A percentile compares a stretch with the other conserved stretches of the same genome.
phyloP scores from a whole-genome alignment of 2,888 invertebrate genomes.

The Timema podura region DNA sequence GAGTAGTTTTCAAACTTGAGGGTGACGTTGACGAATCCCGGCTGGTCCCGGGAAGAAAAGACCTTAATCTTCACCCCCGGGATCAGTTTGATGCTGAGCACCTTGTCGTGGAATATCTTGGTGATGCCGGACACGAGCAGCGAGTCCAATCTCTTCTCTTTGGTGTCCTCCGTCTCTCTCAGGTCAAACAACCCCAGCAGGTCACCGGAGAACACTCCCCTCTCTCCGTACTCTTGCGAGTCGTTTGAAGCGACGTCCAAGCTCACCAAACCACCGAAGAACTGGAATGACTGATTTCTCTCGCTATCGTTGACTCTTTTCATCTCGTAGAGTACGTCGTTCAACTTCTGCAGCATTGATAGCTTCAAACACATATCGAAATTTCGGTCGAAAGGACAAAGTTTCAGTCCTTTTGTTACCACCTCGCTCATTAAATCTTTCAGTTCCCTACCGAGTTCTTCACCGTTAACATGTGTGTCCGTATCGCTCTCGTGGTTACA shows the following conservation, averaged over 20 bases:
- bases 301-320: not conserved
- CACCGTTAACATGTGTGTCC: too few relatives aligned
- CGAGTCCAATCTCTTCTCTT: not conserved
- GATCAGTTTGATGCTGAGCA: conserved; percentile 14
- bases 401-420: too few relatives aligned
- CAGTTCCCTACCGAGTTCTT: too few relatives aligned
- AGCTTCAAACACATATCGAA: conserved; percentile 24
- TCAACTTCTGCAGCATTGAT: conserved; percentile 16
- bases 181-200: too few relatives aligned
- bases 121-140: conserved; percentile 13
- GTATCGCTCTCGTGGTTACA: too few relatives aligned
- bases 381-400: not conserved
- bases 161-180: not conserved
- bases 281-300: conserved; percentile 8
- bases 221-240: too few relatives aligned
- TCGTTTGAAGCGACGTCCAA: conserved; percentile 1
- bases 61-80: conserved; percentile 14
- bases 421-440: too few relatives aligned
- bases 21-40: not conserved
- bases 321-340: too few relatives aligned
- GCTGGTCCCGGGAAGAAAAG: not conserved
- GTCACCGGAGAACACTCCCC: too few relatives aligned
- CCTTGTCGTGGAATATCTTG: conserved; percentile 15
- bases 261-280: conserved; percentile 18
- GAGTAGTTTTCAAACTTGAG: not conserved